Base-by-base conservation (phyloP, 2,113 vertebrate species). In the Perca flavescens region DNA sequence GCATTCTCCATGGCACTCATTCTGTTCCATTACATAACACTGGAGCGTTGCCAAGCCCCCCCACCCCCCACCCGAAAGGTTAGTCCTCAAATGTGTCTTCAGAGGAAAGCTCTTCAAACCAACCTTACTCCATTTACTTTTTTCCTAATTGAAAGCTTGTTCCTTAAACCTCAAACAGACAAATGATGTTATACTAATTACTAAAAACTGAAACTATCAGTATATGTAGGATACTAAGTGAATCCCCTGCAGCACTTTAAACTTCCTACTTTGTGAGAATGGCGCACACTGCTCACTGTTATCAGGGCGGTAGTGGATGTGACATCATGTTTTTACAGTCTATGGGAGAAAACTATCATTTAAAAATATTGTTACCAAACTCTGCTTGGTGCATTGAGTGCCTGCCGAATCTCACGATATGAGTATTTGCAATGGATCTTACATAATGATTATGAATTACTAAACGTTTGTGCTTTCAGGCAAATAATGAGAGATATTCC, bases 1-100 rank as follows among this genome's bases (percentile, higher is more conserved):
- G 72, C 52, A 85, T 68, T 11, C 60, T 52, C 68, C 16, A 0
- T 31, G 40, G 60, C 57, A 49, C 34, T 54, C 49, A 12, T 6
- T 73, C 67, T 64, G 15, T 21, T 17, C 6, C 12, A n/a, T 88
- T 91, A 79, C 73, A 60, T 79, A 89, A 87, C 10, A 0, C 40
- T 66, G 53, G 62, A 54, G 36, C 12, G 9, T 7, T 9, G 63
- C 84, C 81, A 80, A 74, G 52, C 4, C 36, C 10, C 2, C 25
- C 28, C 28, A 28, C 28, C 28, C 28, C 28, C 2, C 28, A 28
- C 28, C 2, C 12, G 47, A 50, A 11, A 31, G 17, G n/a, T 40
- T 7, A 12, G 22, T 17, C 74, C 54, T 15, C 40, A 40, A 36
- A 7, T 15, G 12, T 11, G 40, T 21, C 7, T 15, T 5, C 13